Evolutionary conservation across 2,113 vertebrate species (phyloP).

Genomic region (Aythya baeri): DNA sequence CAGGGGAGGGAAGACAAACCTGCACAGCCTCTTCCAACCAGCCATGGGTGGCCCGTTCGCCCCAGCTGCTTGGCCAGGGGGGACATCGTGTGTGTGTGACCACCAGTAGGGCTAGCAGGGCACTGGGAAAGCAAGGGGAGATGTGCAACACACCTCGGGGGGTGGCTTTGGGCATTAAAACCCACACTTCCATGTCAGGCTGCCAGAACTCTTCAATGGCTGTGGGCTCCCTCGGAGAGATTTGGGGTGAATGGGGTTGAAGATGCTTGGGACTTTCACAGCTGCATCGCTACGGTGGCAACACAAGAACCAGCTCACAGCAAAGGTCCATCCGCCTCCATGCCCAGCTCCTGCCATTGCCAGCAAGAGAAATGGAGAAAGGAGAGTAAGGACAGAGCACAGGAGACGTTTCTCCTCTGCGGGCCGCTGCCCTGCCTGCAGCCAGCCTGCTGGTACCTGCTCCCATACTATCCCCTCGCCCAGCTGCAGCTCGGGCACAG

Average conservation of each 20-base stretch:
- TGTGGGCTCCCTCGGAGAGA: not conserved
- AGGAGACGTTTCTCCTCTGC: not conserved
- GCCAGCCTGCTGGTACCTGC: not conserved
- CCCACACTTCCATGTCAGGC: not conserved
- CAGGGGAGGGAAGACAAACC: not conserved
- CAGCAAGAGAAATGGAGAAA: not conserved
- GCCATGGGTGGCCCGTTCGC: not conserved
- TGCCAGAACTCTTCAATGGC: not conserved
- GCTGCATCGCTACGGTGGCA: not conserved
- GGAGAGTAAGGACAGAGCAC: not conserved
- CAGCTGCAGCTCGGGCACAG: not conserved
- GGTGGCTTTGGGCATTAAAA: not conserved
- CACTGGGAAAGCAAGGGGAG: not conserved
- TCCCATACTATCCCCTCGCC: not conserved
- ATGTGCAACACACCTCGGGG: not conserved
- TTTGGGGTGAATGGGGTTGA: not conserved
- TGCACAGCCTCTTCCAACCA: not conserved
- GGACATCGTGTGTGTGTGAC: rapidly evolving
- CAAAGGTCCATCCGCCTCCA: not conserved
- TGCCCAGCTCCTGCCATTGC: not conserved
- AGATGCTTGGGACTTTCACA: not conserved
- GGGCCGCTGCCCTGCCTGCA: not conserved
- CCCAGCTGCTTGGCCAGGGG: rapidly evolving
- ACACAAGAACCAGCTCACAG: not conserved
- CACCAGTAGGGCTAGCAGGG: not conserved